These are phyloP conservation scores for Physella acuta DNA, from an alignment of 1,140 invertebrate genomes.

Conservation along the genomic window DNA sequence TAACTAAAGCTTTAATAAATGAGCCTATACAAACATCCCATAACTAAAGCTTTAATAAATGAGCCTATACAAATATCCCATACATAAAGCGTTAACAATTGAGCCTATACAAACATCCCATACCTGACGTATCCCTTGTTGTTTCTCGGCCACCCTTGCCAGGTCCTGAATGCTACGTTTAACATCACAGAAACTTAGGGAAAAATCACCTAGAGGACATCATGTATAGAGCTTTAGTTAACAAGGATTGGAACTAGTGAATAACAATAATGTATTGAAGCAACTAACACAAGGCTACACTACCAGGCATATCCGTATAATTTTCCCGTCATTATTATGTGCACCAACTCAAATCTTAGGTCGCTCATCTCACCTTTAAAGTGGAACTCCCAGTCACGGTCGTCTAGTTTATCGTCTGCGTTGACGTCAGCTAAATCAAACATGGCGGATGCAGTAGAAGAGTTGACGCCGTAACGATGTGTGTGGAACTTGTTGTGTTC, in stretches of 20 bases:
- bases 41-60: background rate
- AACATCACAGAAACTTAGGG: slow-evolving; percentile 18
- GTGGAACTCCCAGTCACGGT: slow-evolving; percentile 5
- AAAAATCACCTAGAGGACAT: slow-evolving; percentile 11
- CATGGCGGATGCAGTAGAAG: slow-evolving; percentile 10
- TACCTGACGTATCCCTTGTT: slow-evolving; percentile 14
- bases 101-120: background rate
- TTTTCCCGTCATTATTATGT: too few species aligned
- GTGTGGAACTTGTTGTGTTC: background rate
- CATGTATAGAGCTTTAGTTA: too few species aligned
- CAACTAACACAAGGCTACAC: too few species aligned
- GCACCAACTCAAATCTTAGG: too few species aligned
- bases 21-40: background rate
- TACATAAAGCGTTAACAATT: background rate
- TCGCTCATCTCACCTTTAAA: slow-evolving; percentile 3
- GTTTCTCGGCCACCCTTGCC: slow-evolving; percentile 19
- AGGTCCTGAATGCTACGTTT: slow-evolving; percentile 12
- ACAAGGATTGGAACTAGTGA: too few species aligned
- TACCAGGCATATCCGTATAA: too few species aligned
- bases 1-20: background rate
- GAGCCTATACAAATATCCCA: background rate
- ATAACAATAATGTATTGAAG: too few species aligned
- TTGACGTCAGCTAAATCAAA: slow-evolving; percentile 21
- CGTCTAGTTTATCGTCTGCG: slow-evolving; percentile 8
- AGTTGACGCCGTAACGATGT: slow-evolving; percentile 9